Percentiles rank a stretch among this genome's conserved stretches.
Evolutionary conservation across 2,888 invertebrate species (phyloP).

Genomic region (Caenorhabditis sp.): DNA sequence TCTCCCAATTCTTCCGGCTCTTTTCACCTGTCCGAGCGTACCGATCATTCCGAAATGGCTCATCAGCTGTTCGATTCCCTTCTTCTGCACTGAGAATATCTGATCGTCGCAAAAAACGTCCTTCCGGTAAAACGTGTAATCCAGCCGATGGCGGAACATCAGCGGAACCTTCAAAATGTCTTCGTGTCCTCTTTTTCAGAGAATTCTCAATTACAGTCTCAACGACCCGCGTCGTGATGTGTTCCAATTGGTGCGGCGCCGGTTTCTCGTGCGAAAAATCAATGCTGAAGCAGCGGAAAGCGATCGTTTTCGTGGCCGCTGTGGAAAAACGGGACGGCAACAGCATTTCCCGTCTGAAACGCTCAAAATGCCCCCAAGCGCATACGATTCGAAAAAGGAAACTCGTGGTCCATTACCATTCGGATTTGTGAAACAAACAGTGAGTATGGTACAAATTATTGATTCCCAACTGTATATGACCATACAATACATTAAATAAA

Average conservation of each 20-base stretch:
- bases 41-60: slow-evolving; percentile 70
- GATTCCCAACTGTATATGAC: no score
- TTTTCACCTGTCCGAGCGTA: slow-evolving; percentile 60
- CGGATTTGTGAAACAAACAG: not conserved
- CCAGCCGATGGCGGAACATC: slow-evolving; percentile 74
- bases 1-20: no score
- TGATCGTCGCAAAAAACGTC: slow-evolving; percentile 76
- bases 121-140: slow-evolving; percentile 77
- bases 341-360: no score
- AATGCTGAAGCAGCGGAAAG: slow-evolving; percentile 44
- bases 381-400: not conserved
- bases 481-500: no score
- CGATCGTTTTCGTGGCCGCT: not conserved
- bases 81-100: slow-evolving; percentile 66
- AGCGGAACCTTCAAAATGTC: slow-evolving; percentile 66
- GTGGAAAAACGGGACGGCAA: slow-evolving; percentile 15
- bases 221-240: slow-evolving; percentile 70
- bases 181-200: not conserved
- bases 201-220: slow-evolving; percentile 62
- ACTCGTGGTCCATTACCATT: no score
- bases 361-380: not conserved
- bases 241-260: slow-evolving; percentile 74
- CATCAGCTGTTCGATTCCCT: slow-evolving; percentile 70
- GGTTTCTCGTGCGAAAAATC: slow-evolving; percentile 69
- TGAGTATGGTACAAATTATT: not conserved